Conservation (phyloP, 2,888 invertebrate genomes). For the Euclidia mi region DNA sequence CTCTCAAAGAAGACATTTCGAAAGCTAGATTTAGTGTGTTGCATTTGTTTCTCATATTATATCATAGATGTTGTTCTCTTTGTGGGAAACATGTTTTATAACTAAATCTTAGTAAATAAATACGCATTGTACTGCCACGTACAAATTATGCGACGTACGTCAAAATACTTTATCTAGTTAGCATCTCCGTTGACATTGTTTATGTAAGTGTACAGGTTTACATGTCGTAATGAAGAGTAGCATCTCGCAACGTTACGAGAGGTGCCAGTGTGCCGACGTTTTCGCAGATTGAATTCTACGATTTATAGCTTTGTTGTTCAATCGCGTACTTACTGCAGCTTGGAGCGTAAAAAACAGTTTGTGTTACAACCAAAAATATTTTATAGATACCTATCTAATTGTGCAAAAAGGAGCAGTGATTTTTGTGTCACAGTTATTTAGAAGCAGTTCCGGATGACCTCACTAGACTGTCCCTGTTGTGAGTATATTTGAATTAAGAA, state of each 20-base stretch:
- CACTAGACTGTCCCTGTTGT: constrained; percentile 26
- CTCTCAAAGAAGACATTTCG: constrained; percentile 17
- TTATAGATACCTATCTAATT: neutral
- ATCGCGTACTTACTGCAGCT: constrained; percentile 11
- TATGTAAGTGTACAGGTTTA: constrained; percentile 70
- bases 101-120: neutral
- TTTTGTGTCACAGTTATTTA: constrained; percentile 23
- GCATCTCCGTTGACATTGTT: constrained; percentile 65
- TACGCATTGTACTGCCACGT: neutral
- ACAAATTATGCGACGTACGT: constrained; percentile 9
- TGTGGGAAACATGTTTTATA: neutral
- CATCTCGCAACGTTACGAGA: constrained; percentile 61
- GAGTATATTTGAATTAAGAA: constrained; percentile 17
- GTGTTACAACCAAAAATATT: neutral
- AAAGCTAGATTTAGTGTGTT: constrained; percentile 9
- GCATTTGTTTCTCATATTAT: neutral
- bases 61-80: neutral
- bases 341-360: neutral
- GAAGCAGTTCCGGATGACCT: constrained; percentile 17
- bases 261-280: constrained; percentile 56
- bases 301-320: constrained; percentile 51
- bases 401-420: constrained; percentile 17
- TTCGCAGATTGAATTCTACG: constrained; percentile 51
- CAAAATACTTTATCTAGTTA: constrained; percentile 26
- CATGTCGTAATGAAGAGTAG: constrained; percentile 67